Evolutionary conservation across 2,888 invertebrate species (phyloP).

Genomic region (Neoscelio sp.): DNA sequence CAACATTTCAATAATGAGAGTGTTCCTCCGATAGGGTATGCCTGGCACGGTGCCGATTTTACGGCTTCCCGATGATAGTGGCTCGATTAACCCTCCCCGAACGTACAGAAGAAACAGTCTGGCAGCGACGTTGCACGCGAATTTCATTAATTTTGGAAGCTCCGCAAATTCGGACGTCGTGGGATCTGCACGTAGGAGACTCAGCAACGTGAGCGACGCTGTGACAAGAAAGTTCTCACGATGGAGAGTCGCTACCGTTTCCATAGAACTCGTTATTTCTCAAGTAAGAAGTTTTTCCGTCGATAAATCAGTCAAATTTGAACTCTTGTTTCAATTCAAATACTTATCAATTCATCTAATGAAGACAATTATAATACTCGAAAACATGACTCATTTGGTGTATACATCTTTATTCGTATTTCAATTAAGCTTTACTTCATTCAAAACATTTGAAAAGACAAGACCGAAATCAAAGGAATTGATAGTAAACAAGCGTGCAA

Average conservation of each 20-base stretch:
- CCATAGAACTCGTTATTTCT: slow-evolving; percentile 77
- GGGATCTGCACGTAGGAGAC: slow-evolving; percentile 85
- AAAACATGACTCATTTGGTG: too few relatives aligned
- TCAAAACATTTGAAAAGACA: too few relatives aligned
- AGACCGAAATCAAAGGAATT: too few relatives aligned
- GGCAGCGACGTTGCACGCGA: slow-evolving; percentile 76
- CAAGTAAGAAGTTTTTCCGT: slow-evolving; percentile 70
- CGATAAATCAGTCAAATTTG: too few relatives aligned
- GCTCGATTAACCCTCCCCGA: slow-evolving; percentile 26
- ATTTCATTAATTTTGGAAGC: slow-evolving; percentile 74
- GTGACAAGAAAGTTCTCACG: slow-evolving; percentile 92
- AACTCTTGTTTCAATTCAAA: too few relatives aligned
- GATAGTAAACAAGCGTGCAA: too few relatives aligned
- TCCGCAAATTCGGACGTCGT: slow-evolving; percentile 75
- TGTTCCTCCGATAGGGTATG: too few relatives aligned
- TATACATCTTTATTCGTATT: too few relatives aligned
- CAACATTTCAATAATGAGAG: too few relatives aligned
- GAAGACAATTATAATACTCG: too few relatives aligned
- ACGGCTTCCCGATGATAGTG: slow-evolving; percentile 47
- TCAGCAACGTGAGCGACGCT: slow-evolving; percentile 90
- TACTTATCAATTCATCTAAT: too few relatives aligned
- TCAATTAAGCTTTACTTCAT: too few relatives aligned
- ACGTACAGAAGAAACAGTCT: slow-evolving; percentile 74
- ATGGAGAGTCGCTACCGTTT: slow-evolving; percentile 82
- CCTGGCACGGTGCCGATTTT: slow-evolving; percentile 54